Percentiles rank a stretch among this genome's conserved stretches.
Evolutionary conservation across 2,113 vertebrate species (phyloP).

Genomic region (Leucopsar rothschildi): DNA sequence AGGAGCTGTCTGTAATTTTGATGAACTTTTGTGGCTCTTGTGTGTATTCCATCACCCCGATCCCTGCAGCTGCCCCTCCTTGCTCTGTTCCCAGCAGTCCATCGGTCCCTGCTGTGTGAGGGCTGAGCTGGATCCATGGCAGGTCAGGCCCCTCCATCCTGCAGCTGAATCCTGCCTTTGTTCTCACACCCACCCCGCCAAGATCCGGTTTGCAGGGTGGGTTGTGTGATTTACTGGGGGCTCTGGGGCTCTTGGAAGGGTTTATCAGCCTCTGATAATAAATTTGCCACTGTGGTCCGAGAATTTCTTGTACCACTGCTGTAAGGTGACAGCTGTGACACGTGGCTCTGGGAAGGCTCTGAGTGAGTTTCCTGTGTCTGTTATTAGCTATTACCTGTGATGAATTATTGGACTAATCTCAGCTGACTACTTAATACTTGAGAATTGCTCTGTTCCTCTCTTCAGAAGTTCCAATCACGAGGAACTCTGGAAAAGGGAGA

Average conservation of each 20-base stretch:
- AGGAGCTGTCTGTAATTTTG: background rate
- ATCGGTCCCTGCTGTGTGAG: background rate
- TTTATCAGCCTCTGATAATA: constrained; percentile 32
- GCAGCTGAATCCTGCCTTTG: background rate
- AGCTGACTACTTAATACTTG: constrained; percentile 25
- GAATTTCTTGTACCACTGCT: background rate
- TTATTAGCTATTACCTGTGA: constrained; percentile 47
- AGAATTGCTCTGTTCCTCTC: background rate
- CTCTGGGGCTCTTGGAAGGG: background rate
- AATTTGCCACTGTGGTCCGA: background rate
- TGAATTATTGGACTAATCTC: constrained; percentile 40
- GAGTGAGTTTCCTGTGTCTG: background rate
- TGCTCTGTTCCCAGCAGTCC: background rate
- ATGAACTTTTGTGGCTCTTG: background rate
- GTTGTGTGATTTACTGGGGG: constrained; percentile 18
- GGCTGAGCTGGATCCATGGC: background rate
- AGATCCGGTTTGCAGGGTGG: background rate
- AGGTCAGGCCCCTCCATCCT: background rate
- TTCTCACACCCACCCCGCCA: background rate
- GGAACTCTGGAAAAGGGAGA: background rate
- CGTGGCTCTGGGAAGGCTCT: background rate
- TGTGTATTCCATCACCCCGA: background rate
- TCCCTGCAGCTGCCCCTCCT: background rate
- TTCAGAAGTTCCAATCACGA: constrained; percentile 8
- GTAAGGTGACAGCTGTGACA: background rate